Percentiles rank a stretch among this genome's conserved stretches.
These are phyloP conservation scores for Bombus ignitus DNA, from an alignment of 1,140 invertebrate genomes.

Conservation along the genomic window DNA sequence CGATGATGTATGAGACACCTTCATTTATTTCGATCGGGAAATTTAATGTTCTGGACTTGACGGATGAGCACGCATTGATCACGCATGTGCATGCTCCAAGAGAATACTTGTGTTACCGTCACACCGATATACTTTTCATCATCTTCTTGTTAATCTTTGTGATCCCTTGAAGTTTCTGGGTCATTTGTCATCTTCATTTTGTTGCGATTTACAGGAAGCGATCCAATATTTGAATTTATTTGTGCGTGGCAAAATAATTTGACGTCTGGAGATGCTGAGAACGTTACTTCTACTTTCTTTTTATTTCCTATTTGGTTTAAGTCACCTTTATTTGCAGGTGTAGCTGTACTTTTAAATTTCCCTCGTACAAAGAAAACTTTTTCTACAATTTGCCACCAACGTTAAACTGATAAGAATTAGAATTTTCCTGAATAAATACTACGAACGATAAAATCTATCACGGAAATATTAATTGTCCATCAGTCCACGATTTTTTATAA, in stretches of 20 bases:
- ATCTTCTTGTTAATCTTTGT: not conserved
- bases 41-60: constrained; percentile 25
- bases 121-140: too few relatives aligned
- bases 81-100: not conserved
- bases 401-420: too few relatives aligned
- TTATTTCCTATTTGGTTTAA: too few relatives aligned
- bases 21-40: constrained; percentile 26
- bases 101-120: not conserved
- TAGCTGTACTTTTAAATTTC: not conserved
- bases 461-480: not conserved
- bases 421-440: not conserved
- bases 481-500: not conserved
- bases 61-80: constrained; percentile 47
- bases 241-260: not conserved
- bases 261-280: too few relatives aligned
- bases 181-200: not conserved
- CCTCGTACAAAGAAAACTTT: not conserved
- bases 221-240: not conserved
- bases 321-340: too few relatives aligned
- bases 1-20: constrained; percentile 38
- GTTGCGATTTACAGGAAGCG: not conserved
- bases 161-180: not conserved
- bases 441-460: not conserved
- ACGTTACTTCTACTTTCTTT: too few relatives aligned
- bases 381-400: not conserved